Evolutionary conservation across 2,797 vertebrate species (phyloP).

Genomic region (Gymnopithys bicolor): DNA sequence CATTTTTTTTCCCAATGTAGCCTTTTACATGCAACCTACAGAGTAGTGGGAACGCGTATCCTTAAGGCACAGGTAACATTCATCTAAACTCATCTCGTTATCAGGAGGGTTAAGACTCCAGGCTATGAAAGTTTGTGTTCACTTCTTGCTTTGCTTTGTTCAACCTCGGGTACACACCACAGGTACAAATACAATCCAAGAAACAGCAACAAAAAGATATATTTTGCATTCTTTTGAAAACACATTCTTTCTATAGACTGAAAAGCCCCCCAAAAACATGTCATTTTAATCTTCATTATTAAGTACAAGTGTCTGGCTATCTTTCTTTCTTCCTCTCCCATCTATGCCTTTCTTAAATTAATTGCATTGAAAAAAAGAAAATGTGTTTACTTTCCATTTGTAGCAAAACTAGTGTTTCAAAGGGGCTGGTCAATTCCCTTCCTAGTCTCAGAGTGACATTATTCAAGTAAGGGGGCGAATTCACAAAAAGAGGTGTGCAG

Average conservation of each 20-base stretch:
- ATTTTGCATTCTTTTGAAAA: background rate
- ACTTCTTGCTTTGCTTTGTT: background rate
- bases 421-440: background rate
- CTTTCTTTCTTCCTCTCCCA: background rate
- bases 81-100: background rate
- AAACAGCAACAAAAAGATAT: background rate
- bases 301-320: background rate
- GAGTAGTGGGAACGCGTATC: background rate
- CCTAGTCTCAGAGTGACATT: background rate
- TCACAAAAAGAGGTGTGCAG: background rate
- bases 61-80: constrained; percentile 13
- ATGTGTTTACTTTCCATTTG: background rate
- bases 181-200: background rate
- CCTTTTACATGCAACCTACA: background rate
- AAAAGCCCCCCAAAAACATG: background rate
- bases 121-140: background rate
- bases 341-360: background rate
- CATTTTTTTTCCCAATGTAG: background rate
- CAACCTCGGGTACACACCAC: background rate
- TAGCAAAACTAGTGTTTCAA: background rate
- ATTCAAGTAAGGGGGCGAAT: accelerated
- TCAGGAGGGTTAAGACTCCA: background rate
- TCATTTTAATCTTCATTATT: background rate
- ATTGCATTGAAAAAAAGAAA: background rate
- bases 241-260: background rate